Base-by-base conservation (phyloP, 2,888 invertebrate genomes). In the Campoplex capitator region DNA sequence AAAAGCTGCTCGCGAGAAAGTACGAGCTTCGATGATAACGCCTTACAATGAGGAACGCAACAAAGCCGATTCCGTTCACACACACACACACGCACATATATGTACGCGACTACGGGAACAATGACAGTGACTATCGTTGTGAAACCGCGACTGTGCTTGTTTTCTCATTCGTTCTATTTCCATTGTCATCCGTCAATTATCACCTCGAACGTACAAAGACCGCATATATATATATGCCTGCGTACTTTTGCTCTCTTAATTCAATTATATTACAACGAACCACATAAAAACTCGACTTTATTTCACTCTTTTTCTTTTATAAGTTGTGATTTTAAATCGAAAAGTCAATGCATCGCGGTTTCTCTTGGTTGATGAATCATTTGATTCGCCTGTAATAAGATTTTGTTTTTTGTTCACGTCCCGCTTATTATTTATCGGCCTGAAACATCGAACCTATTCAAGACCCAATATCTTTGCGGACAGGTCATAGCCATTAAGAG, bases 131-230 rank as follows among this genome's bases (percentile, higher is more conserved):
- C 8, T 16, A 28, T 45, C 75, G 42, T 71, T 45, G 80, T 71
- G 32, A 54, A 73, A 45, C 38, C 65, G 54, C 58, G 45, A 58
- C 58, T 58, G 71, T 58, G 45, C 58, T 62, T 71, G 70, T 79
- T 68, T 70, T 58, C 71, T 70, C 65, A 51, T 51, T 67, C 51
- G 28, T 78, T 32, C 62, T 70, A 75, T 86, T 86, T 65, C 62
- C 65, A 62, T 71, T 80, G 58, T 70, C 16, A 80, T 58, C 18
- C 56, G 58, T 48, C 71, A 48, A 71, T 71, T 71, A 71, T 62
- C 54, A 58, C 45, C 77, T 74, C 32, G 67, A 65, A 28, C 67
- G n/a, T 48, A 70, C 84, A 83, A 83, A 68, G 74, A 56, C 74
- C 58, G 28, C 28, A 28, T 23, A 58, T 32, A 28, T 23, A 28